phyloP scores from a whole-genome alignment of 1,140 invertebrate species.

The Brachionus angularis region DNA sequence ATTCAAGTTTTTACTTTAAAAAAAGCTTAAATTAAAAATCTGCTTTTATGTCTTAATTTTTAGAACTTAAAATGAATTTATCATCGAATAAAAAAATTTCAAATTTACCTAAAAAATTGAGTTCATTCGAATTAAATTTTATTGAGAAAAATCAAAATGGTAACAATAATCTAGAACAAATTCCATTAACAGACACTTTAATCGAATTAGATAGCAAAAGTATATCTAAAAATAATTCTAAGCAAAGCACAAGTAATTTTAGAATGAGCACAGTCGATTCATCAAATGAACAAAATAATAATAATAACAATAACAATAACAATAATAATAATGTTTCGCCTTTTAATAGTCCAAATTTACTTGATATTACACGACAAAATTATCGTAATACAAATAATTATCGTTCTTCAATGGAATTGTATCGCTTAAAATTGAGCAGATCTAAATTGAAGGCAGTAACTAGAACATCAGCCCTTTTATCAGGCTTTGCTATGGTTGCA shows the following conservation, averaged over 20 bases:
- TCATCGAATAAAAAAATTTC: background rate
- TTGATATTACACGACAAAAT: background rate
- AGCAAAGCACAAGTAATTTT: background rate
- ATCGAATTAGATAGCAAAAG: background rate
- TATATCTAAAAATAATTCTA: background rate
- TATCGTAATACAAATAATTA: background rate
- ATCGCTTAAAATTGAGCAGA: slow-evolving; percentile 43
- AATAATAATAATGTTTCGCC: background rate
- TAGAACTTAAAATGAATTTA: background rate
- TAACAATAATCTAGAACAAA: background rate
- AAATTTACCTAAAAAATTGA: slow-evolving; percentile 24
- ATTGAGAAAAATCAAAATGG: slow-evolving; percentile 19
- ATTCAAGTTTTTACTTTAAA: too few relatives aligned
- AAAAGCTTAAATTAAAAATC: too few relatives aligned
- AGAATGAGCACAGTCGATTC: background rate
- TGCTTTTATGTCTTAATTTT: too few relatives aligned
- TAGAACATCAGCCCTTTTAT: slow-evolving; percentile 45
- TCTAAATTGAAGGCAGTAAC: slow-evolving; percentile 46
- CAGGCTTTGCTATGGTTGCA: slow-evolving; percentile 46
- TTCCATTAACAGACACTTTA: background rate
- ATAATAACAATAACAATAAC: background rate
- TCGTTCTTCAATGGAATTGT: slow-evolving; percentile 20
- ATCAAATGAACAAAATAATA: too few relatives aligned
- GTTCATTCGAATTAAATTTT: slow-evolving; percentile 30
- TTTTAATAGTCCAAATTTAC: background rate